Base-by-base conservation (phyloP, 35 echinoderm and acorn worm genomes). In the Apostichopus japonicus region DNA sequence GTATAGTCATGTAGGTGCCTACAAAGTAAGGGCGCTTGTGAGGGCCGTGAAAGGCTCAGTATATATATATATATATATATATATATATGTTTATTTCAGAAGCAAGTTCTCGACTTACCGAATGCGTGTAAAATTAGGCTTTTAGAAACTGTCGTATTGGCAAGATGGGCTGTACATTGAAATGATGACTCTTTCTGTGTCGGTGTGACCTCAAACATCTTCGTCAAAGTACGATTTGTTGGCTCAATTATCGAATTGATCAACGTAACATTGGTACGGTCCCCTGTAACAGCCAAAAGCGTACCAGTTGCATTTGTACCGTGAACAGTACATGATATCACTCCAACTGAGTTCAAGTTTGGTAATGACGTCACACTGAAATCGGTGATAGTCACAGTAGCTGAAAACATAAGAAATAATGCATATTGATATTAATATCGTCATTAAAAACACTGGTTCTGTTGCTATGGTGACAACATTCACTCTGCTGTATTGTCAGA, bases 281-380 rank as follows among this genome's bases (percentile, higher is more conserved):
- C 58, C 53, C 86, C 56, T 4, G 56, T 58, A 57, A 87, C 86
- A 22, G 8, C 58, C 19, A 87, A 57, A 24, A 6, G 16, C 24
- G 58, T 56, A 44, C 65, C 56, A 8, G 63, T 27, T n/a, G 6
- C 56, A 23, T 71, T 87, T 5, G 56, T 14, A 6, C 86, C 86
- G 11, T 24, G 58, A 4, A 65, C 56, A 62, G 86, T 22, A 51
- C 86, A 87, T 14, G 56, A 71, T 63, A 87, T 16, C 86, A 23
- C 55, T 53, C 54, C 86, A 8, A 56, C 8, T 6, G 86, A 62
- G 6, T 58, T 21, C 23, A 87, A 56, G 51, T 87, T 87, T 51
- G 86, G 86, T 24, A 17, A 21, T 55, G 86, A 62, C 13, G 86
- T 87, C 1, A 56, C 86, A 65, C 14, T 57, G 56, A 87, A 87